Base-by-base conservation (phyloP, 2,797 vertebrate species). In the Cuniculus paca region DNA sequence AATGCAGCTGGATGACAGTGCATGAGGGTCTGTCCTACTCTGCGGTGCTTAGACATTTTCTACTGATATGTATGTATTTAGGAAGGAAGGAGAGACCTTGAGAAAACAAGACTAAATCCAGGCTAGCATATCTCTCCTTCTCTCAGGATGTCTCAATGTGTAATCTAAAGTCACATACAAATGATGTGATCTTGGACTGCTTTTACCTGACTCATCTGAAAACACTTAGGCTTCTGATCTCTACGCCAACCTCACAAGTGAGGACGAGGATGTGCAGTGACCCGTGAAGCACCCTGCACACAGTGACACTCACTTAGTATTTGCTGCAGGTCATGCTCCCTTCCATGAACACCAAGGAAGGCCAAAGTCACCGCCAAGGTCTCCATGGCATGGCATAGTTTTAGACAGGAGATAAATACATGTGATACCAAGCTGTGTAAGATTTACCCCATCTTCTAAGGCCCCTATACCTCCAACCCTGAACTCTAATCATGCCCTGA, bases 301-400 rank as follows among this genome's bases (percentile, higher is more conserved):
- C 0, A 16, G n/a, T 0, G 7, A 56, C 0, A 0, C 48, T 58
- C 22, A 1, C 6, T 22, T 48, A 28, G 48, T 12, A 2, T 72
- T 31, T 16, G 34, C 5, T 4, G n/a, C 70, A 6, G 60, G 60
- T 12, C 31, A 3, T 16, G 22, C 60, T 16, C 52, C 52, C 19
- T 10, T 19, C 28, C 58, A 28, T 10, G 6, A 22, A 24, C 50
- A 20, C 34, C 3, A 11, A 56, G 22, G 16, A 50, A 42, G 19
- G 16, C 6, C 17, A 63, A 10, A 48, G 39, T 52, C 48, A 26
- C 17, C 8, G 36, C 48, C 56, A 72, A 60, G 56, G 70, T 50
- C 13, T 3, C 10, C 17, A 1, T 0, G 0, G 81, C 20, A 50
- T 0, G 31, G 45, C 45, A 14, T 5, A 16, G 58, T 0, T 79